A percentile compares a stretch with the other conserved stretches of the same genome.
These are phyloP conservation scores for Quadriops clusia DNA, from an alignment of 2,888 invertebrate genomes.

Conservation along the genomic window DNA sequence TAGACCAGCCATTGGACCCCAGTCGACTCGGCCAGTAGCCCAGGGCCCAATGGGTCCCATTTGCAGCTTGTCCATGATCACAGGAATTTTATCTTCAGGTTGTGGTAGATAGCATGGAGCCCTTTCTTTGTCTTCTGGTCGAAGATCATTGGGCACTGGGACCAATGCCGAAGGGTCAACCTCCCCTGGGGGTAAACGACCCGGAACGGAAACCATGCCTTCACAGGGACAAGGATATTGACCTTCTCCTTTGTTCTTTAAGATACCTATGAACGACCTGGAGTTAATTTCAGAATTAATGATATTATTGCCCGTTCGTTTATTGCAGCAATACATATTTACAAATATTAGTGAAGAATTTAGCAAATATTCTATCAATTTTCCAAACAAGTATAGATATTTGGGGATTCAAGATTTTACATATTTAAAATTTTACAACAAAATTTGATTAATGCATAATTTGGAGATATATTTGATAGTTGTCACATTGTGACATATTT, in stretches of 20 bases:
- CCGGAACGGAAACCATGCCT: slow-evolving; percentile 8
- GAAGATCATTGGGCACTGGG: slow-evolving; percentile 13
- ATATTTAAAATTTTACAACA: too few species aligned
- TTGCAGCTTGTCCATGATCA: slow-evolving; percentile 25
- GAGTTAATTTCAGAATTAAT: too few species aligned
- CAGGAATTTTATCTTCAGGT: slow-evolving; percentile 39
- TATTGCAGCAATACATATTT: too few species aligned
- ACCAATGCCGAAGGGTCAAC: slow-evolving; percentile 10
- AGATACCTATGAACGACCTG: slow-evolving; percentile 13
- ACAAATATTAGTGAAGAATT: too few species aligned
- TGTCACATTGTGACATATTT: too few species aligned
- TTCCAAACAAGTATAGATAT: too few species aligned
- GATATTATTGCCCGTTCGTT: too few species aligned
- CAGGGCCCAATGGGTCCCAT: slow-evolving; percentile 52
- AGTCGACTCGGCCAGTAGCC: slow-evolving; percentile 61
- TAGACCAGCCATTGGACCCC: slow-evolving; percentile 55
- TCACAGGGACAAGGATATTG: slow-evolving; percentile 14
- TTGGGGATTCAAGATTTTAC: too few species aligned
- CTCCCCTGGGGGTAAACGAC: slow-evolving; percentile 8
- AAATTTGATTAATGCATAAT: too few species aligned
- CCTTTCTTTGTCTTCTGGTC: slow-evolving; percentile 9
- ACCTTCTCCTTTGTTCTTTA: slow-evolving; percentile 7
- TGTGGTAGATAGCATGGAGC: slow-evolving; percentile 46
- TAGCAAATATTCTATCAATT: too few species aligned
- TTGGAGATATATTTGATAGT: too few species aligned